Evolutionary conservation across 2,888 invertebrate genomes (phyloP).

Genomic region (Taenaris catops): DNA sequence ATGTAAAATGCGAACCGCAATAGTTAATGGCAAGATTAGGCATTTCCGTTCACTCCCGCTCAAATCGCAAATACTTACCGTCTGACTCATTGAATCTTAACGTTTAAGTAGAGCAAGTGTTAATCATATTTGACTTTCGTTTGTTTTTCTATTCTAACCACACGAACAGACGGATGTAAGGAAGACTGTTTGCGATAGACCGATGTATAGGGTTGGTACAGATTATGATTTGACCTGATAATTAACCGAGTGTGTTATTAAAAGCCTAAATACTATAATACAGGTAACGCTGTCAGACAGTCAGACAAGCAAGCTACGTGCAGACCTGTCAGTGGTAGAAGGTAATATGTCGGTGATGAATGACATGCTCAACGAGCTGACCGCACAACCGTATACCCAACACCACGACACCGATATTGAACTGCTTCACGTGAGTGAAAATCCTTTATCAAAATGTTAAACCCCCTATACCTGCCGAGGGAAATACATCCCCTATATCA

Average conservation of each 20-base stretch:
- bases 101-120: conserved; percentile 23
- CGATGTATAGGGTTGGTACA: too few relatives aligned
- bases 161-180: conserved; percentile 13
- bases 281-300: conserved; percentile 78
- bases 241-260: too few relatives aligned
- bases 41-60: conserved; percentile 66
- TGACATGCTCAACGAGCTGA: conserved; percentile 96
- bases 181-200: conserved; percentile 3
- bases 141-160: conserved; percentile 21
- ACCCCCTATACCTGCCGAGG: too few relatives aligned
- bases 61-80: conserved; percentile 35
- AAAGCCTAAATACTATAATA: too few relatives aligned
- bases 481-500: too few relatives aligned
- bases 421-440: conserved; percentile 85
- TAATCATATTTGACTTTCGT: conserved; percentile 23
- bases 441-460: too few relatives aligned
- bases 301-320: conserved; percentile 92
- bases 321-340: conserved; percentile 95
- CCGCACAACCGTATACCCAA: conserved; percentile 90
- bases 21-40: conserved; percentile 74
- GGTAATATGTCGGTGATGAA: conserved; percentile 96
- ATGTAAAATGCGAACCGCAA: conserved; percentile 49
- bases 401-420: conserved; percentile 94
- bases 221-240: too few relatives aligned
- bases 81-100: conserved; percentile 31